These are phyloP conservation scores for Limenitis camilla DNA, from an alignment of 2,888 invertebrate species.

Conservation along the genomic window DNA sequence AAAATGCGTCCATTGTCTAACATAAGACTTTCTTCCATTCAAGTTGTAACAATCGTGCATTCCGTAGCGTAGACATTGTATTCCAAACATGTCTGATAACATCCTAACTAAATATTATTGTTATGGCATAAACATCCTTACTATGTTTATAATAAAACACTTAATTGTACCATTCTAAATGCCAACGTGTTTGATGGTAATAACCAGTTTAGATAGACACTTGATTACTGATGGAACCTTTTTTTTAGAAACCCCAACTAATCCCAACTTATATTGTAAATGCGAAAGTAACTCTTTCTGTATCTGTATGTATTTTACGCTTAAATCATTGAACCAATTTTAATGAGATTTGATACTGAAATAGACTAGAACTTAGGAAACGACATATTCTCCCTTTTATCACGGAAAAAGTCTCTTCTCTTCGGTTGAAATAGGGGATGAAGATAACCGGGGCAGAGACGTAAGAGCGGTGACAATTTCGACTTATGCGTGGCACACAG, in stretches of 20 bases:
- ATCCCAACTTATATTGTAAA: neutral
- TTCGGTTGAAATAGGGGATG: too few relatives aligned
- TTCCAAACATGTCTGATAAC: constrained; percentile 49
- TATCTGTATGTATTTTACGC: too few relatives aligned
- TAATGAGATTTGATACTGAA: too few relatives aligned
- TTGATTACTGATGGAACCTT: neutral
- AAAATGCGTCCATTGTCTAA: constrained; percentile 6
- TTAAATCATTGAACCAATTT: too few relatives aligned
- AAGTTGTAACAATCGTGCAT: constrained; percentile 53
- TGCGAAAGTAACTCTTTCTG: too few relatives aligned
- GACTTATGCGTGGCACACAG: too few relatives aligned
- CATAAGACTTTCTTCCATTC: constrained; percentile 20
- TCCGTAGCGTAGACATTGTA: constrained; percentile 51
- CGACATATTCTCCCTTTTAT: too few relatives aligned
- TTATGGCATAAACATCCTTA: constrained; percentile 41
- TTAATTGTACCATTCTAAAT: constrained; percentile 24
- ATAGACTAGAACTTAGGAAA: too few relatives aligned
- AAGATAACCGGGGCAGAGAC: too few relatives aligned
- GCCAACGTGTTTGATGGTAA: neutral
- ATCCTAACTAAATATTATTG: constrained; percentile 32
- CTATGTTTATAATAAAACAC: constrained; percentile 25
- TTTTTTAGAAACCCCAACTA: neutral
- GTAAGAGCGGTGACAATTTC: too few relatives aligned
- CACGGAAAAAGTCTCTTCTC: too few relatives aligned
- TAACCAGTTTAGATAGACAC: constrained; percentile 1